A percentile compares a stretch with the other conserved stretches of the same genome.
Conservation (phyloP, 2,113 vertebrate genomes). For the Caranx ignobilis region DNA sequence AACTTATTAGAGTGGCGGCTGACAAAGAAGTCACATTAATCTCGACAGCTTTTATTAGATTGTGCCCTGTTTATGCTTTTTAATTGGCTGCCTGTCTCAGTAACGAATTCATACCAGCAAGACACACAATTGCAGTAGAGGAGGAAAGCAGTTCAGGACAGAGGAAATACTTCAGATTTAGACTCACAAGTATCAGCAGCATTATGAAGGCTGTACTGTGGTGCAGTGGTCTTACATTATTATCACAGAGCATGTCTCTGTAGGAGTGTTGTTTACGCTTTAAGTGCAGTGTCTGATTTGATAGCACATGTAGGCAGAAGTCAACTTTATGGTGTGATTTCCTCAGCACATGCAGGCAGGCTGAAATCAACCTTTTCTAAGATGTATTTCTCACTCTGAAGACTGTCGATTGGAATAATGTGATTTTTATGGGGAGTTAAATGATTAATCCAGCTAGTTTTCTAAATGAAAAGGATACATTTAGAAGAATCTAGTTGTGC, state of each 20-base stretch:
- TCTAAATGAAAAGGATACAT: background rate
- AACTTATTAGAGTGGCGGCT: slow-evolving; percentile 43
- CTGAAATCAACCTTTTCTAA: slow-evolving; percentile 4
- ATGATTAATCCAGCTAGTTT: background rate
- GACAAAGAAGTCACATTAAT: slow-evolving; percentile 31
- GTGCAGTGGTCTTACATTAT: background rate
- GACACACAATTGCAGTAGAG: slow-evolving; percentile 15
- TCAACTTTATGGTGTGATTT: slow-evolving; percentile 26
- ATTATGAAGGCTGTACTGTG: background rate
- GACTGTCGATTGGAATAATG: background rate
- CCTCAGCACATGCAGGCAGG: slow-evolving; percentile 1
- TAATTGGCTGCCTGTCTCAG: slow-evolving; percentile 39
- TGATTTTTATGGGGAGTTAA: background rate
- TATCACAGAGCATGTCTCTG: background rate
- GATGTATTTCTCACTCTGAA: background rate
- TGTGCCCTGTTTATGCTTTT: slow-evolving; percentile 43
- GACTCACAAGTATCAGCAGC: background rate
- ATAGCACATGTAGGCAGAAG: slow-evolving; percentile 2
- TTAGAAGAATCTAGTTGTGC: slow-evolving; percentile 8
- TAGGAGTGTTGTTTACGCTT: background rate
- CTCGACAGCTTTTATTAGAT: slow-evolving; percentile 30
- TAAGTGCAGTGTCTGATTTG: slow-evolving; percentile 29
- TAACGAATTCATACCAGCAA: slow-evolving; percentile 47
- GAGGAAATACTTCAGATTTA: slow-evolving; percentile 10
- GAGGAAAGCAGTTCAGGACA: slow-evolving; percentile 11